Evolutionary conservation across 2,113 vertebrate genomes (phyloP).

Genomic region (Heliornis fulica): DNA sequence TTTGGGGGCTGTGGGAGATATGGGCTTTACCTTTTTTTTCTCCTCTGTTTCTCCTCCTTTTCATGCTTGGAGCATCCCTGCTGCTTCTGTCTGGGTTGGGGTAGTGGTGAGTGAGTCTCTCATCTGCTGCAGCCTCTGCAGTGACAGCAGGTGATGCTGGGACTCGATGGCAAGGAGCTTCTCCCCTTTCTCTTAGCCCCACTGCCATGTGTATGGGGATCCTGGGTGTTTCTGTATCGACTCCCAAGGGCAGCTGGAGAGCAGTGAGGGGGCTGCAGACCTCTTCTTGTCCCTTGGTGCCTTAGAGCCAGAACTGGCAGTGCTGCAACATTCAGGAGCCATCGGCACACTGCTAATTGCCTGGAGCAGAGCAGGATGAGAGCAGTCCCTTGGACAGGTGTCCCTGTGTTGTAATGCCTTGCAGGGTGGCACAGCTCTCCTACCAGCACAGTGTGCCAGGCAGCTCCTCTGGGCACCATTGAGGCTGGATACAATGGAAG

Average conservation of each 20-base stretch:
- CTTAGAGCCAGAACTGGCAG: background rate
- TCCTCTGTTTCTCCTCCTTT: background rate
- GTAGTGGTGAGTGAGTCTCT: background rate
- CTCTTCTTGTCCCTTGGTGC: background rate
- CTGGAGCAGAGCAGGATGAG: background rate
- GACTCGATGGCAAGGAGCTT: background rate
- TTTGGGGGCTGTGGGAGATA: background rate
- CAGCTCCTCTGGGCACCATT: background rate
- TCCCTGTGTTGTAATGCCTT: rapidly evolving
- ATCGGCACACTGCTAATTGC: background rate
- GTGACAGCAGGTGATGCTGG: background rate
- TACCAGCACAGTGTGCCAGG: background rate
- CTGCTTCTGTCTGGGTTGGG: background rate
- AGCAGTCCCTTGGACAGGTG: background rate
- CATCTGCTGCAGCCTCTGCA: background rate
- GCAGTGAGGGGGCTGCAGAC: background rate
- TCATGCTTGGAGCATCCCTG: background rate
- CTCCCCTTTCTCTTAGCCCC: background rate
- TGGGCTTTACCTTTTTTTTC: background rate
- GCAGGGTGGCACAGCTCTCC: background rate
- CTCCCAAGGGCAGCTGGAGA: background rate
- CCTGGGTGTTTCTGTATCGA: rapidly evolving
- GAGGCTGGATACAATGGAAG: background rate
- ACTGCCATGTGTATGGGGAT: rapidly evolving
- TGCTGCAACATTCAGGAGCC: background rate